Percentiles rank a stretch among this genome's conserved stretches.
Conservation (phyloP, 2,113 vertebrate species). For the Dolichallabes microphthalmus region DNA sequence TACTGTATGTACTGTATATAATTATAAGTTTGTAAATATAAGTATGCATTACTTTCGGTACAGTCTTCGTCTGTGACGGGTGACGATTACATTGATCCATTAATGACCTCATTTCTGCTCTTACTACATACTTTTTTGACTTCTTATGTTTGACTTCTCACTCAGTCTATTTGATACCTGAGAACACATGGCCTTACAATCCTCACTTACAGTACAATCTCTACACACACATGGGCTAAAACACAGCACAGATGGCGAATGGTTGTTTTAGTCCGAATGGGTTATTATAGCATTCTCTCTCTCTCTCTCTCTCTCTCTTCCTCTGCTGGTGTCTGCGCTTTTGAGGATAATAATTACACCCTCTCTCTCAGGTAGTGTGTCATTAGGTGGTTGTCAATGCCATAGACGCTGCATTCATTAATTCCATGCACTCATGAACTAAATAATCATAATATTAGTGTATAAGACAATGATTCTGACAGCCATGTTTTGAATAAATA, state of each 20-base stretch:
- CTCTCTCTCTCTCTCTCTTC: not conserved
- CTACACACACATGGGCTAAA: constrained; percentile 6
- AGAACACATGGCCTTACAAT: not conserved
- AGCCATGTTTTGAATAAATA: constrained; percentile 53
- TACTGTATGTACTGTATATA: no score
- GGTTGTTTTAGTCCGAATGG: constrained; percentile 28
- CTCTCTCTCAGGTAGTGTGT: constrained; percentile 49
- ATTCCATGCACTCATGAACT: constrained; percentile 33
- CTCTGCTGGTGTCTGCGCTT: constrained; percentile 20
- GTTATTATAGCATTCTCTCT: constrained; percentile 28
- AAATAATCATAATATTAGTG: constrained; percentile 47
- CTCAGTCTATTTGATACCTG: constrained; percentile 25
- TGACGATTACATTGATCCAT: not conserved
- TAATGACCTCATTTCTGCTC: not conserved
- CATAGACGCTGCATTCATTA: constrained; percentile 45
- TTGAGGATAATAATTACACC: constrained; percentile 50
- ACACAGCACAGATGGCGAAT: not conserved
- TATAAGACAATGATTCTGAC: constrained; percentile 37
- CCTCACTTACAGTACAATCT: not conserved
- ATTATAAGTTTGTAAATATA: no score
- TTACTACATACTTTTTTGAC: not conserved
- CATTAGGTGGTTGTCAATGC: constrained; percentile 48
- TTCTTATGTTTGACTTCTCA: not conserved
- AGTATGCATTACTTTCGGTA: no score
- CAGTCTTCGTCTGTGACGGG: not conserved